Evolutionary conservation across 2,888 invertebrate genomes (phyloP), one percentile per base, ranked within the genome.

Genomic region (Chorisops tibialis): DNA sequence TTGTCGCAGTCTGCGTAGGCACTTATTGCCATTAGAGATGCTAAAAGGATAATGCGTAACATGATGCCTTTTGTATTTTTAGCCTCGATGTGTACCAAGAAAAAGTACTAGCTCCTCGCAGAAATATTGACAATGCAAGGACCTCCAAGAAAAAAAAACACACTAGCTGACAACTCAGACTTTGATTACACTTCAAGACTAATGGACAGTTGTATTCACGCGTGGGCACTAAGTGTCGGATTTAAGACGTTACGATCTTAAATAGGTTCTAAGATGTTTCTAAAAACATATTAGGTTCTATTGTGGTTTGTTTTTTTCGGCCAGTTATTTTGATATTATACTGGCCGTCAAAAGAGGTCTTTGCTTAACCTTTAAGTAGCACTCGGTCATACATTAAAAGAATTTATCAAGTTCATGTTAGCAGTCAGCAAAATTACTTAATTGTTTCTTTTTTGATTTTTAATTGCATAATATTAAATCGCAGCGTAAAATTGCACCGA

Each of bases 1-100:
- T 63, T 65, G 9, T 62, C 62, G 45, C 65, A 65, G 18, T 63
- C 59, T 9, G 58, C 50, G n/a, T 30, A 39, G 11, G 12, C 51
- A 18, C 45, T 30, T 18, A 56, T 11, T 12, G 41, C 39, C 14
- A 54, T 54, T 22, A 45, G 16, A 18, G 41, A 14, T 21, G 30
- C 7, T 9, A 14, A 24, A 35, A 45, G 43, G 43, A 56, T 30
- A 11, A 43, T 16, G 3, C 56, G 56, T 19, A 56, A 24, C 56
- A 56, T 56, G 2, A 30, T 45, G 56, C 11, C 30, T 30, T n/a
- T n/a, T n/a, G n/a, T n/a, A n/a, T n/a, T n/a, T n/a, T n/a, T n/a
- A n/a, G 30, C 30, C 30, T 9, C 3, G 30, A n/a, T n/a, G n/a
- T 30, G 5, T 30, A 43, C 16, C 19, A 19, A 16, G 43, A 43